Evolutionary conservation across 2,797 vertebrate genomes (phyloP), one percentile per base, ranked within the genome.

Genomic region (Silurus aristotelis): DNA sequence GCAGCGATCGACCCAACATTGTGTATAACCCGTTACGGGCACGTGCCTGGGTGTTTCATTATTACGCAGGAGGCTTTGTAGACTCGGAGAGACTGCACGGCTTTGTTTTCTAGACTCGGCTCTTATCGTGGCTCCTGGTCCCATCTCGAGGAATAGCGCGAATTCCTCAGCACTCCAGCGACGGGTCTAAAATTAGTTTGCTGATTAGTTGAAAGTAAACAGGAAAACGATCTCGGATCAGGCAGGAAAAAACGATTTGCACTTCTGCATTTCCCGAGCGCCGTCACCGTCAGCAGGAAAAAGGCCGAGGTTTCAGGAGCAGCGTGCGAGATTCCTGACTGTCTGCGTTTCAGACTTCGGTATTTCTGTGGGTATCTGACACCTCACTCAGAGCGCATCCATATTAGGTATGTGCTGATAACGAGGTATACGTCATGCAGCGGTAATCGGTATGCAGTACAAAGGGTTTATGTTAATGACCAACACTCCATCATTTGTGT

Each of bases 131-230:
- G 14, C n/a, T 25, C 63, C 67, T 6, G 22, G 0, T 43, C 1
- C 38, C 15, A 27, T 66, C 56, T 56, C 0, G 5, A 25, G 20
- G 60, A 84, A 55, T 8, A 25, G 63, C 70, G 67, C 25, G 43
- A 76, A 72, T 83, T 87, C 61, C 76, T 84, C 61, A 55, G 13
- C 73, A 66, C 72, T 75, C 75, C 52, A 61, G 63, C 20, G 5
- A 73, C 10, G 19, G 4, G 22, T 38, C 86, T 82, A 70, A 84
- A 87, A 78, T 52, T 82, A 64, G 63, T 71, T 70, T 75, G 55
- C 9, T 1, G 27, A 14, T 78, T 43, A 6, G 77, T 78, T 82
- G 71, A 83, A 80, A 89, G 84, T 87, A 84, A 87, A 87, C 79
- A 84, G 86, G 82, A 87, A 82, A 60, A 83, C 72, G 56, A 48